Base-by-base conservation (phyloP, 2,888 invertebrate species). In the Latrodectus elegans region DNA sequence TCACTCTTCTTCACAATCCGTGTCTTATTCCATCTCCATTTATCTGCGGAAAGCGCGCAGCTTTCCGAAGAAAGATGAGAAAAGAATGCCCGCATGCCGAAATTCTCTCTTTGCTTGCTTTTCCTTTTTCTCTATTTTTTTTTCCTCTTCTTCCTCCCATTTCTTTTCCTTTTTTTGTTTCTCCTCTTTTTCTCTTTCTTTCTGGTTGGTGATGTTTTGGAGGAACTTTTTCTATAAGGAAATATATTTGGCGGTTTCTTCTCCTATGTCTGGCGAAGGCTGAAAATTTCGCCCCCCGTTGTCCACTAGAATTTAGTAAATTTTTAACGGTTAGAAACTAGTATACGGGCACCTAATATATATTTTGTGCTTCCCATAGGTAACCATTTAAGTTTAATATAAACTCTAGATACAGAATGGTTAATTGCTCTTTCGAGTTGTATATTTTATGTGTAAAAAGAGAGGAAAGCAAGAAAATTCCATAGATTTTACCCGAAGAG, bases 21-120 rank as follows among this genome's bases (percentile, higher is more conserved):
- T 80, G 84, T 84, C 84, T 82, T 88, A 80, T 88, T 88, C 88
- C 84, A 75, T 84, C 84, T 84, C 80, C 80, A 88, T 88, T 88
- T 88, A 88, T 88, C 88, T 84, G 75, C 72, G 83, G 77, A 87
- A 87, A 88, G 78, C 80, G 51, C 71, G 64, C 71, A n/a, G 26
- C 77, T 68, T 72, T 53, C 73, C n/a, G 55, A 26, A 68, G 64
- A 72, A 77, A 73, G 76, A 67, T 64, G 76, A 71, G 60, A 71
- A 73, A 86, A 86, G 79, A 79, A 78, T 79, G 75, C 68, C 71
- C 74, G 53, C 76, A 72, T 82, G 52, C 75, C 81, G 77, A 87
- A 79, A 60, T 79, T 67, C 71, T 71, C 55, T 60, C 60, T 60
- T n/a, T 15, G 14, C 12, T 60, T 60, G 60, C 60, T 60, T n/a